phyloP scores from a whole-genome alignment of 2,797 vertebrate species.

The Macropodus opercularis region DNA sequence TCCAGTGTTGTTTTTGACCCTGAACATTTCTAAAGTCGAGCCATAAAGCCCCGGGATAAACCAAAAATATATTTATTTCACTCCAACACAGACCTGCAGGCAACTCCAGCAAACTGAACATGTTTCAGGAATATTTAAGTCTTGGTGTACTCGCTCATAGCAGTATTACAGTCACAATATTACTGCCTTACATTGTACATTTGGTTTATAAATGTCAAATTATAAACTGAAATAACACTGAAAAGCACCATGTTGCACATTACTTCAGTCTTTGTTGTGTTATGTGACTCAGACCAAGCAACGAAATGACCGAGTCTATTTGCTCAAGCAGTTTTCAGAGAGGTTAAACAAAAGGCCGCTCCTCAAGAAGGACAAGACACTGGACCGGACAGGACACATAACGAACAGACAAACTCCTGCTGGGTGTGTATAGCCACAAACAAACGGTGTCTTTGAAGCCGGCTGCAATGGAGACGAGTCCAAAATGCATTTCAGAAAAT shows the following conservation, averaged over 20 bases:
- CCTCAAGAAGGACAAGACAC: neutral
- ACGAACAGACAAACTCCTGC: constrained; percentile 22
- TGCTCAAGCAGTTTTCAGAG: neutral
- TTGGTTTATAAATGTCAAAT: too few species aligned
- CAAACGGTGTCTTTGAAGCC: neutral
- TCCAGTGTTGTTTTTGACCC: too few species aligned
- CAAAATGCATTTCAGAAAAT: too few species aligned
- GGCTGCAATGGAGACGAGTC: constrained; percentile 8
- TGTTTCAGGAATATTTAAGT: too few species aligned
- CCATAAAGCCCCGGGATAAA: too few species aligned
- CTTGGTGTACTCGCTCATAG: too few species aligned
- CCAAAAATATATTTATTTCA: too few species aligned
- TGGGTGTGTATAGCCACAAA: constrained; percentile 25
- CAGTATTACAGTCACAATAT: too few species aligned
- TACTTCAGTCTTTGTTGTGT: constrained; percentile 1
- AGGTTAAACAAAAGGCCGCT: constrained; percentile 14
- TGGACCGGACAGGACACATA: constrained; percentile 12
- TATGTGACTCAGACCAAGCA: neutral
- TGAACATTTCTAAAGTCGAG: too few species aligned
- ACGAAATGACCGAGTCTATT: constrained; percentile 20
- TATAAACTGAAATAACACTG: neutral
- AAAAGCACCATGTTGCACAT: constrained; percentile 5
- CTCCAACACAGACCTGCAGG: too few species aligned
- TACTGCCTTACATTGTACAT: too few species aligned
- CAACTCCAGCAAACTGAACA: too few species aligned